Evolutionary conservation across 2,888 invertebrate genomes (phyloP).

Genomic region (Drosophila anomalipes): DNA sequence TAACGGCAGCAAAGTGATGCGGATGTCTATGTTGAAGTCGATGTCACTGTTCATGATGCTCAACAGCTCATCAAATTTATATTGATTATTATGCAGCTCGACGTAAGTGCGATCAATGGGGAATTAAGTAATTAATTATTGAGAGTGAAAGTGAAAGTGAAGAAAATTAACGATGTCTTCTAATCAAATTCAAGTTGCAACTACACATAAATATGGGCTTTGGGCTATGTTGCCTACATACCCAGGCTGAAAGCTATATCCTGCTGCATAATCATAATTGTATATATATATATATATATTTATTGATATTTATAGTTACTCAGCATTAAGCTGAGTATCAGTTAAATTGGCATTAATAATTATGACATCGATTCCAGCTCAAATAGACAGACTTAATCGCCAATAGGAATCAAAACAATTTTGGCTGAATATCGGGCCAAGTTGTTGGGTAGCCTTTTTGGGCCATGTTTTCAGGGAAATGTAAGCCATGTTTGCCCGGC

Average conservation of each 20-base stretch:
- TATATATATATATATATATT: neutral
- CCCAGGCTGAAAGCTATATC: neutral
- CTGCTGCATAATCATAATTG: neutral
- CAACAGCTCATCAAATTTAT: conserved; percentile 50
- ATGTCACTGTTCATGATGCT: conserved; percentile 3
- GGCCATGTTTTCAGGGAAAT: conserved; percentile 38
- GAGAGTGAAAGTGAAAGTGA: neutral
- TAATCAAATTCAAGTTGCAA: neutral
- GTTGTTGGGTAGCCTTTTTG: conserved; percentile 6
- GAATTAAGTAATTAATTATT: conserved; percentile 39
- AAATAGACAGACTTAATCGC: conserved; percentile 6
- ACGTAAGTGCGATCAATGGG: conserved; percentile 18
- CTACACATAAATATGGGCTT: neutral
- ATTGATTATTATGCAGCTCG: conserved; percentile 37
- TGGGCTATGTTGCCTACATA: neutral
- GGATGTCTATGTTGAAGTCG: conserved; percentile 9
- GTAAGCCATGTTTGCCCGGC: conserved; percentile 51
- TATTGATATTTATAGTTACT: neutral
- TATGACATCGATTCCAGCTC: conserved; percentile 17
- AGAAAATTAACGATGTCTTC: neutral
- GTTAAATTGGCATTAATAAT: neutral
- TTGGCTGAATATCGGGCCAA: conserved; percentile 7
- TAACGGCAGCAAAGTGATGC: conserved; percentile 25
- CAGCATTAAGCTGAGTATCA: neutral
- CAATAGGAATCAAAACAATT: neutral